Percentiles rank a stretch among this genome's conserved stretches.
Conservation (phyloP, 37 sponge, comb jelly and placozoan genomes). For the Diacarnus erythraeanus region DNA sequence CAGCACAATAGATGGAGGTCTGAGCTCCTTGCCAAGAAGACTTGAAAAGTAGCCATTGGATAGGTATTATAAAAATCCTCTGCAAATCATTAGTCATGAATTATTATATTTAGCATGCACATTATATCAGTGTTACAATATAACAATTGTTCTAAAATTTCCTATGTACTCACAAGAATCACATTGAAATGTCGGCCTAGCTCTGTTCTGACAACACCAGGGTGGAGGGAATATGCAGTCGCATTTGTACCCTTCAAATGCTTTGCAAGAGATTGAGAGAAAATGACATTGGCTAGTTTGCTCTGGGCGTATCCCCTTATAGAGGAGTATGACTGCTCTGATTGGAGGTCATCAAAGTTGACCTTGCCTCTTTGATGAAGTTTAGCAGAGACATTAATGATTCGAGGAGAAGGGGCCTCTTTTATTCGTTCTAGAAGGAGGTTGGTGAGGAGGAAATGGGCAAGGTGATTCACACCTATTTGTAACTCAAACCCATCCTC, state of each 20-base stretch:
- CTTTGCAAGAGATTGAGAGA: constrained; percentile 62
- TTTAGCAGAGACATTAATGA: constrained; percentile 66
- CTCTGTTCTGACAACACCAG: constrained; percentile 73
- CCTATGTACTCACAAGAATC: neutral
- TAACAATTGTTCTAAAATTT: too few species aligned
- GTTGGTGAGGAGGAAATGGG: constrained; percentile 63
- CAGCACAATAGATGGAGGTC: constrained; percentile 77
- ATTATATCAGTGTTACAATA: too few species aligned
- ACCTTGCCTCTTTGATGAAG: constrained; percentile 38
- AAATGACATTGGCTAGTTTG: constrained; percentile 83
- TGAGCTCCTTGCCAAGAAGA: constrained; percentile 73
- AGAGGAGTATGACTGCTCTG: neutral
- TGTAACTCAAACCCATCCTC: constrained; percentile 63
- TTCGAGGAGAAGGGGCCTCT: constrained; percentile 64
- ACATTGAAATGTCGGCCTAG: constrained; percentile 18
- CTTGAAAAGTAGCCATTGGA: constrained; percentile 22
- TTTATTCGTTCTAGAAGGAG: constrained; percentile 64
- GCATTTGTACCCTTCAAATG: constrained; percentile 63
- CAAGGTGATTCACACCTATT: constrained; percentile 69
- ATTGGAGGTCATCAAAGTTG: constrained; percentile 43
- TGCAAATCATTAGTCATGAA: too few species aligned
- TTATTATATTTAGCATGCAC: too few species aligned
- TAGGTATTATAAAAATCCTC: neutral
- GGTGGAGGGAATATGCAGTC: constrained; percentile 67
- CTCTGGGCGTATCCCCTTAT: constrained; percentile 59